Conservation (phyloP, 2,113 vertebrate species). For the Pyrgilauda ruficollis region DNA sequence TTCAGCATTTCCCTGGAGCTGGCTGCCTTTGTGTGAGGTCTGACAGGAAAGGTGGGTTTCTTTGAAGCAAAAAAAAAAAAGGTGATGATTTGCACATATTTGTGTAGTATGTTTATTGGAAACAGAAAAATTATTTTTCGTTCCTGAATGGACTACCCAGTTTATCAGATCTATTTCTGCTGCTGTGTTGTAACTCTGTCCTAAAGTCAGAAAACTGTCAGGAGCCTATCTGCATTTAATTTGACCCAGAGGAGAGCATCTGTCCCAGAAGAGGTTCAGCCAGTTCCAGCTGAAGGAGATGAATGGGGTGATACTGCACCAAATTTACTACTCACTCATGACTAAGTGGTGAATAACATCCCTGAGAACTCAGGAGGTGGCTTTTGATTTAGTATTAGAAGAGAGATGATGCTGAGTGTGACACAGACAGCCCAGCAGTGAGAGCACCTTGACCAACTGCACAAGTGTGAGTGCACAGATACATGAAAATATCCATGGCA, state of each 20-base stretch:
- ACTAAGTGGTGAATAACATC: neutral
- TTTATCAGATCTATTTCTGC: neutral
- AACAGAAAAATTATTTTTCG: neutral
- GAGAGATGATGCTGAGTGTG: neutral
- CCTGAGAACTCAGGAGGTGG: neutral
- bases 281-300: neutral
- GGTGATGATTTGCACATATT: neutral
- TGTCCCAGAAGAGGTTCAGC: neutral
- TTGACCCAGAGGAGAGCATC: neutral
- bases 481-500: neutral
- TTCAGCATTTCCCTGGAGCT: neutral
- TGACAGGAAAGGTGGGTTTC: neutral
- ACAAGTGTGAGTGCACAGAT: neutral
- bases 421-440: rapidly evolving
- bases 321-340: neutral
- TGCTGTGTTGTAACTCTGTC: neutral
- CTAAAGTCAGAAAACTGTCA: neutral
- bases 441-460: neutral
- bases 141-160: neutral
- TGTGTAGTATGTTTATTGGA: neutral
- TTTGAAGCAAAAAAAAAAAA: neutral
- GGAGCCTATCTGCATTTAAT: neutral
- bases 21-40: neutral
- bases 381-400: neutral
- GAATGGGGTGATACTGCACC: neutral